A percentile compares a stretch with the other conserved stretches of the same genome.
Conservation (phyloP, 1,140 invertebrate species). For the Neocloeon triangulifer region DNA sequence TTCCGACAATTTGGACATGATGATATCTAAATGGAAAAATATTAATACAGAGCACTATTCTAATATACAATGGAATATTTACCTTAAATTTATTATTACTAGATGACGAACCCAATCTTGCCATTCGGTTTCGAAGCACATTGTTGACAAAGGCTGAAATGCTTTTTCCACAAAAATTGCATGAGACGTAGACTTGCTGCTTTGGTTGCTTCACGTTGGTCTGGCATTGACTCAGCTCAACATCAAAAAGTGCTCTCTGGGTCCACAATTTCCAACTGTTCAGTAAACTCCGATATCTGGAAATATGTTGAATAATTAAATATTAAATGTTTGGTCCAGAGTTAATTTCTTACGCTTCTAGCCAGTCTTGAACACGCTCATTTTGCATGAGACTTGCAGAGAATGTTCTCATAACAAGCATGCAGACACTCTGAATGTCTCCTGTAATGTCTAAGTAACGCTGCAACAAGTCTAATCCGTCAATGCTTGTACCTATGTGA, state of each 20-base stretch:
- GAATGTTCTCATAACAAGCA: conserved; percentile 53
- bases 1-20: conserved; percentile 88
- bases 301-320: no score
- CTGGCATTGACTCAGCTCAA: conserved; percentile 35
- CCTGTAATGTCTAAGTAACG: conserved; percentile 72
- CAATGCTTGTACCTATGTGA: conserved; percentile 33
- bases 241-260: conserved; percentile 54
- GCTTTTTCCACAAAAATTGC: conserved; percentile 86
- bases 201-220: conserved; percentile 33
- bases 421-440: conserved; percentile 76
- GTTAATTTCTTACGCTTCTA: conserved; percentile 28
- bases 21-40: conserved; percentile 31
- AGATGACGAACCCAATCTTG: conserved; percentile 26
- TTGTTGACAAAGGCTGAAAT: conserved; percentile 67
- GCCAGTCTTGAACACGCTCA: conserved; percentile 40
- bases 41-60: neutral
- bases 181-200: conserved; percentile 68
- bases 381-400: conserved; percentile 36
- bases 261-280: conserved; percentile 66
- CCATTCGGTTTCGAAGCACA: no score
- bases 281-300: conserved; percentile 45
- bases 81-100: conserved; percentile 40
- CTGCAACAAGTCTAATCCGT: conserved; percentile 62
- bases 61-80: conserved; percentile 5
- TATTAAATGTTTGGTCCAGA: no score